Evolutionary conservation across 2,888 invertebrate species (phyloP), one percentile per base, ranked within the genome.

Genomic region (Panzeria rudis): DNA sequence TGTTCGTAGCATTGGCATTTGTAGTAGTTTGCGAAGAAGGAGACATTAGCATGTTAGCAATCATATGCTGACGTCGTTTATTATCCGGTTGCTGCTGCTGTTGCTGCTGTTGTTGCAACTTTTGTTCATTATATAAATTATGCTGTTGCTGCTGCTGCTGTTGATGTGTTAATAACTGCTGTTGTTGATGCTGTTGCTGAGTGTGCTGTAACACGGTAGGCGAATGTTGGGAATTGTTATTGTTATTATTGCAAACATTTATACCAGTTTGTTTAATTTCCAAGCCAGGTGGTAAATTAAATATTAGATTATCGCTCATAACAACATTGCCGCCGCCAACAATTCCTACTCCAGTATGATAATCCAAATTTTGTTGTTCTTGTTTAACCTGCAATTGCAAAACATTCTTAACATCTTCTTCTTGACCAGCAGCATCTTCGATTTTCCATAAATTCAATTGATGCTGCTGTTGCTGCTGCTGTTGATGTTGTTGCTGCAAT

Each of bases 41-140:
- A 90, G 91, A 91, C 89, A 91, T 87, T 80, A 91, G 87, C 91
- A 91, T 91, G 87, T 91, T 91, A 78, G 91, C 91, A 86, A 91
- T 91, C 89, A 91, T 89, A 87, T 91, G 91, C 75, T 91, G 91
- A 9, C 91, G 90, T 23, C 89, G 86, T 64, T 88, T 87, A 69
- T 86, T 87, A 61, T 91, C 90, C 32, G 87, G 88, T 44, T 87
- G 88, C 41, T 86, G 86, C 13, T 86, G 86, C 25, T 86, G 86
- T 61, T 87, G 86, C 44, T 87, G 86, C 56, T 87, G 86, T 44
- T 87, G 85, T 32, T 86, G 84, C 82, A 82, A 68, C 50, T 87
- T 87, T 80, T 87, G 87, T 76, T 87, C 83, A 69, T 86, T 87
- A 44, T 86, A 86, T 15, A 86, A 75, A 62, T 83, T 50, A 77